Percentiles rank a stretch among this genome's conserved stretches.
phyloP scores from a whole-genome alignment of 1,140 invertebrate genomes.

The Procambarus virginalis region DNA sequence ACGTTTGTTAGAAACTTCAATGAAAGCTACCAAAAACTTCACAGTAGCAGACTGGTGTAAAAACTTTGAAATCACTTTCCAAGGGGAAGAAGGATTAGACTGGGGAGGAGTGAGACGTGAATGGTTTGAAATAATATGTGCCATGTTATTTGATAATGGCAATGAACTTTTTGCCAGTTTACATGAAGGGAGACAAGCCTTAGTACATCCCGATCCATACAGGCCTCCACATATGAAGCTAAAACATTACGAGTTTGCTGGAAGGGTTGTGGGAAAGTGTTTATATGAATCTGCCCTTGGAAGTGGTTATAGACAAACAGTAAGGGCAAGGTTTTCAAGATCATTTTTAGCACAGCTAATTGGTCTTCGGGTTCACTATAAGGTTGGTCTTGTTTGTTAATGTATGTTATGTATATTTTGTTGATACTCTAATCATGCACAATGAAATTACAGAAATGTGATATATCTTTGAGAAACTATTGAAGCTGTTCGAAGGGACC shows the following conservation, averaged over 20 bases:
- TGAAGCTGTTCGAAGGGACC: too few relatives aligned
- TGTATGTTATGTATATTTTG: too few relatives aligned
- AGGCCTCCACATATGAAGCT: constrained; percentile 84
- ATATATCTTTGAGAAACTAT: too few relatives aligned
- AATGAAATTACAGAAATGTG: too few relatives aligned
- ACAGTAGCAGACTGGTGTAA: constrained; percentile 91
- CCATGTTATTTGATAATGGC: constrained; percentile 87
- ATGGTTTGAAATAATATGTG: constrained; percentile 94
- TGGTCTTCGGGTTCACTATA: constrained; percentile 92
- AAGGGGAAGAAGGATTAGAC: constrained; percentile 94
- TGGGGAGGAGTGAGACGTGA: constrained; percentile 94
- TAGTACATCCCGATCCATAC: constrained; percentile 88
- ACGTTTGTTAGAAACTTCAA: constrained; percentile 84
- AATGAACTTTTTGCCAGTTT: constrained; percentile 89
- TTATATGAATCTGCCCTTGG: constrained; percentile 93
- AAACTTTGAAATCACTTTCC: constrained; percentile 93
- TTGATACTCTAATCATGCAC: too few relatives aligned
- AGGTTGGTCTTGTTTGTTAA: constrained; percentile 75
- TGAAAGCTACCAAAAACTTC: constrained; percentile 87
- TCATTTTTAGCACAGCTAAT: constrained; percentile 97
- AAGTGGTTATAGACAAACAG: constrained; percentile 88
- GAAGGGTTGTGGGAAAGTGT: constrained; percentile 94
- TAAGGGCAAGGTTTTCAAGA: constrained; percentile 90
- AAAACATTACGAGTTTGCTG: constrained; percentile 95
- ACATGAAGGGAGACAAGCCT: constrained; percentile 86